Conservation (phyloP, 2,113 vertebrate genomes). For the Sprattus sprattus region DNA sequence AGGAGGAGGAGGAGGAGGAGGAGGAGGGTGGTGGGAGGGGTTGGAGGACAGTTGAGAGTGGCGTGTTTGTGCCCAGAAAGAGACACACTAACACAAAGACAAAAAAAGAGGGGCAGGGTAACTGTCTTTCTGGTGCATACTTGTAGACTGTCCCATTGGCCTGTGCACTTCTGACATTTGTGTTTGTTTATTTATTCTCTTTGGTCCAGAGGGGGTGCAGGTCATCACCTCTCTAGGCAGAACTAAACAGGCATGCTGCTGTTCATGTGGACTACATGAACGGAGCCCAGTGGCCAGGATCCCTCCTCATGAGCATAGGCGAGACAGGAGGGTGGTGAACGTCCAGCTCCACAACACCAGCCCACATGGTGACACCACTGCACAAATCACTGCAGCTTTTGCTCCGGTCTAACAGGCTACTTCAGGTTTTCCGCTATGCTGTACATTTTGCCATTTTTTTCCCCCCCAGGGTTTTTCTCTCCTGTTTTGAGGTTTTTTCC, state of each 20-base stretch:
- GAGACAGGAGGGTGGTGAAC: neutral
- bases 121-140: neutral
- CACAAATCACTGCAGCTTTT: neutral
- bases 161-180: neutral
- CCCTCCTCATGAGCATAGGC: neutral
- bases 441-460: neutral
- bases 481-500: neutral
- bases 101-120: neutral
- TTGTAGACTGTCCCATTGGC: neutral
- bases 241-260: neutral
- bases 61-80: neutral
- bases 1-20: neutral
- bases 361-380: constrained; percentile 3
- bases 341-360: neutral
- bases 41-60: neutral
- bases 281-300: neutral
- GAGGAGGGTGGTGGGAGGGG: neutral
- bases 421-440: neutral
- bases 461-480: neutral
- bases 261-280: neutral
- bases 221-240: neutral
- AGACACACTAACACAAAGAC: neutral
- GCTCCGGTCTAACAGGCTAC: neutral
- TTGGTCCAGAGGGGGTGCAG: neutral
- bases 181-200: neutral